Evolutionary conservation across 1,140 invertebrate species (phyloP).

Genomic region (Ruditapes philippinarum): DNA sequence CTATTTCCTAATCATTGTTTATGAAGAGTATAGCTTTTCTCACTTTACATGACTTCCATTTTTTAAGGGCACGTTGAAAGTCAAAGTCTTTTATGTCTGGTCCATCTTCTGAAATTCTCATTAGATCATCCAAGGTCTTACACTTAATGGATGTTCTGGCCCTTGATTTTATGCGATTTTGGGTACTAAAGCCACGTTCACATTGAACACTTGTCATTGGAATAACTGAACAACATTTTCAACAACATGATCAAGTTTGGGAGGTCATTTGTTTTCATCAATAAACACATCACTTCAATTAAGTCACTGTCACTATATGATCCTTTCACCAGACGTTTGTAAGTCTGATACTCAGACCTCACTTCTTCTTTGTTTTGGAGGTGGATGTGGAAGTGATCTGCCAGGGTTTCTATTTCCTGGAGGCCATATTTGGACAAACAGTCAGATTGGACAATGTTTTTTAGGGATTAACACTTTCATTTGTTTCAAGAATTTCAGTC

Average conservation of each 20-base stretch:
- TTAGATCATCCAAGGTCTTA: constrained; percentile 16
- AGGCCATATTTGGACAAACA: not conserved
- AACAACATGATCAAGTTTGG: constrained; percentile 15
- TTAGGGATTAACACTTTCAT: constrained; percentile 5
- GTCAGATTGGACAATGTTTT: not conserved
- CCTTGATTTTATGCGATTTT: not conserved
- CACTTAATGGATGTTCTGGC: not conserved
- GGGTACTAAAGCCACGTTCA: constrained; percentile 35
- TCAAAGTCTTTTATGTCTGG: constrained; percentile 14
- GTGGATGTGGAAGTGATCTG: not conserved
- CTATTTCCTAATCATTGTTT: too few species aligned
- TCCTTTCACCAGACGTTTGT: constrained; percentile 15
- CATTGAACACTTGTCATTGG: constrained; percentile 33
- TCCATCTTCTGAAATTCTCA: constrained; percentile 21
- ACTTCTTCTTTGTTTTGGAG: not conserved
- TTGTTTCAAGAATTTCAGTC: not conserved
- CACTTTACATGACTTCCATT: constrained; percentile 30
- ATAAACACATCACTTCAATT: not conserved
- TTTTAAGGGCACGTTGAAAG: constrained; percentile 2
- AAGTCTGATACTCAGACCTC: not conserved
- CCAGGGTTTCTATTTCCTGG: not conserved
- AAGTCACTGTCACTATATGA: not conserved
- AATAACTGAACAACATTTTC: constrained; percentile 21
- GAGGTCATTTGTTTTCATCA: not conserved
- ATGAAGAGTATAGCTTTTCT: not conserved